phyloP scores from a whole-genome alignment of 2,113 vertebrate genomes.

The Tursiops truncatus region DNA sequence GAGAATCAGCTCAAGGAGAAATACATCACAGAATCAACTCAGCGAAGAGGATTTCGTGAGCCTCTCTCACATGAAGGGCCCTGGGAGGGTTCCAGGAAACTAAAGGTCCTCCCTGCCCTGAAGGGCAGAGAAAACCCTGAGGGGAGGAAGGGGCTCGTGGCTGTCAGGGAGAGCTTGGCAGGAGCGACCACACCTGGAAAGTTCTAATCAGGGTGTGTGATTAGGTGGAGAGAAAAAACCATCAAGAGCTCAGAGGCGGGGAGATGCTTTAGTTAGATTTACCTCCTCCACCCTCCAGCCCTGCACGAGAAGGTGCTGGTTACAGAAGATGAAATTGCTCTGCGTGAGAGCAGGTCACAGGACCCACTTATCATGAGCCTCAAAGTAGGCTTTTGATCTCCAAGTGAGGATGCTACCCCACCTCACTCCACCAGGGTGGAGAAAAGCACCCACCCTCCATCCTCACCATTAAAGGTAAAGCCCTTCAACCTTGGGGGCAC shows the following conservation, averaged over 20 bases:
- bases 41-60: too few species aligned
- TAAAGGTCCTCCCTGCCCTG: fast-evolving
- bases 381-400: neutral
- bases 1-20: neutral
- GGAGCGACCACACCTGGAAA: too few species aligned
- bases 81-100: neutral
- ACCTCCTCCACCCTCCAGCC: neutral
- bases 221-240: neutral
- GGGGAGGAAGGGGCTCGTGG: too few species aligned
- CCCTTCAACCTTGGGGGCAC: neutral
- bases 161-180: neutral
- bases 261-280: neutral
- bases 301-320: neutral
- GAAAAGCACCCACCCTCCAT: fast-evolving
- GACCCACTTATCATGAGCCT: neutral
- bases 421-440: neutral
- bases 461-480: neutral
- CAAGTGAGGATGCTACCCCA: fast-evolving
- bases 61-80: too few species aligned
- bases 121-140: neutral
- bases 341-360: neutral
- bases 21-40: fast-evolving
- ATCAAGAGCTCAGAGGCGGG: neutral
- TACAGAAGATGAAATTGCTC: neutral
- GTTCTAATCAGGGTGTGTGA: neutral